phyloP scores from a whole-genome alignment of 1,140 invertebrate genomes.

The Drosophila quadrilineata region DNA sequence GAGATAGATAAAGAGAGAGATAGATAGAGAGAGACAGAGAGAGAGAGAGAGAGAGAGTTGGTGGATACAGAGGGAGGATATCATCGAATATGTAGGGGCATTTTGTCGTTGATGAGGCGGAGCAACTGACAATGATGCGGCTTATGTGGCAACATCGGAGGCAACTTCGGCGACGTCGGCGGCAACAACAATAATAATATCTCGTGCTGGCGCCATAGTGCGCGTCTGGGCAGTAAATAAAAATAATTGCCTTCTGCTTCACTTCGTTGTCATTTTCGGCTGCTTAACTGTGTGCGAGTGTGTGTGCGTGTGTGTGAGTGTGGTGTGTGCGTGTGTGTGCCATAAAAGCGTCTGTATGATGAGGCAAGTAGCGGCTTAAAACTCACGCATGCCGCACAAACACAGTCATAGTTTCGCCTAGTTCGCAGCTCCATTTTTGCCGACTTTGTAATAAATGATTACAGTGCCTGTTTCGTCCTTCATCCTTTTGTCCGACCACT shows the following conservation, averaged over 20 bases:
- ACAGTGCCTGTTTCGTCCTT: slow-evolving; percentile 7
- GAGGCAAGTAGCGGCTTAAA: slow-evolving; percentile 64
- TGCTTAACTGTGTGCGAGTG: slow-evolving; percentile 36
- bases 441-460: slow-evolving; percentile 60
- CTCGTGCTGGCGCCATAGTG: slow-evolving; percentile 73
- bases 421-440: slow-evolving; percentile 15
- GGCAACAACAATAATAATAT: slow-evolving; percentile 64
- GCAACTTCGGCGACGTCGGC: slow-evolving; percentile 51
- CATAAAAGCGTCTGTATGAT: slow-evolving; percentile 69
- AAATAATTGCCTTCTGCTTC: slow-evolving; percentile 80
- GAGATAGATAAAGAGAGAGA: no score
- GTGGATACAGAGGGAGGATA: no score
- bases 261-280: slow-evolving; percentile 67
- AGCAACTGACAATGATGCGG: slow-evolving; percentile 72
- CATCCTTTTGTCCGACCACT: not conserved
- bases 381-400: slow-evolving; percentile 48
- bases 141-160: slow-evolving; percentile 63
- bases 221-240: slow-evolving; percentile 78
- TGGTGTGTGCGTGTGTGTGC: slow-evolving; percentile 36
- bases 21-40: no score
- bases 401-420: not conserved
- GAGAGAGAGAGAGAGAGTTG: not conserved
- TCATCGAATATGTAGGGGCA: slow-evolving; percentile 8
- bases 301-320: slow-evolving; percentile 40
- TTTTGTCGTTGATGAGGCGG: slow-evolving; percentile 43